Evolutionary conservation across 2,888 invertebrate genomes (phyloP).

Genomic region (Archaeoteleia sp.): DNA sequence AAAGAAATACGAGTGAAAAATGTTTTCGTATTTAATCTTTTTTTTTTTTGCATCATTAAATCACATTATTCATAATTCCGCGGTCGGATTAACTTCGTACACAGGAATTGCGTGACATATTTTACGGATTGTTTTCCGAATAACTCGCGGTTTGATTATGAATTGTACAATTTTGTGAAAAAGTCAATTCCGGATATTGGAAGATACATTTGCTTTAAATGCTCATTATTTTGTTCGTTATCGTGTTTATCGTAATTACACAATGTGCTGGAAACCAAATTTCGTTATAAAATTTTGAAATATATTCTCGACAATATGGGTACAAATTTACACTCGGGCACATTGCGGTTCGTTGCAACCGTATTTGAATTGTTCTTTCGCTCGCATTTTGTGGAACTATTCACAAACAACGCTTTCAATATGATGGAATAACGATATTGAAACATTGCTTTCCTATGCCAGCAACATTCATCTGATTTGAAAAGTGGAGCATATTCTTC

Average conservation of each 20-base stretch:
- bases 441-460: constrained; percentile 30
- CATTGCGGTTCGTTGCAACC: constrained; percentile 26
- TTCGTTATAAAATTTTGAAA: constrained; percentile 21
- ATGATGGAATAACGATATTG: constrained; percentile 31
- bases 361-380: constrained; percentile 34
- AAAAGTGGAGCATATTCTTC: too few relatives aligned
- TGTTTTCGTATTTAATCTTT: too few relatives aligned
- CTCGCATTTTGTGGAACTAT: constrained; percentile 31
- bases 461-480: too few relatives aligned
- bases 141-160: too few relatives aligned
- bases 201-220: constrained; percentile 25
- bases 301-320: too few relatives aligned
- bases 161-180: background rate
- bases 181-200: constrained; percentile 4
- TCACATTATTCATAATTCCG: too few relatives aligned
- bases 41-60: too few relatives aligned
- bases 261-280: constrained; percentile 15
- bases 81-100: too few relatives aligned
- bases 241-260: constrained; percentile 33
- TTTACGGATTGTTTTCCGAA: too few relatives aligned
- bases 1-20: too few relatives aligned
- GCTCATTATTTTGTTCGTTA: constrained; percentile 8
- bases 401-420: constrained; percentile 31
- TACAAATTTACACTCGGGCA: constrained; percentile 19
- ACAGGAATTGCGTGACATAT: too few relatives aligned